Conservation (phyloP, 2,113 vertebrate species). For the Benitochromis conjunctus region DNA sequence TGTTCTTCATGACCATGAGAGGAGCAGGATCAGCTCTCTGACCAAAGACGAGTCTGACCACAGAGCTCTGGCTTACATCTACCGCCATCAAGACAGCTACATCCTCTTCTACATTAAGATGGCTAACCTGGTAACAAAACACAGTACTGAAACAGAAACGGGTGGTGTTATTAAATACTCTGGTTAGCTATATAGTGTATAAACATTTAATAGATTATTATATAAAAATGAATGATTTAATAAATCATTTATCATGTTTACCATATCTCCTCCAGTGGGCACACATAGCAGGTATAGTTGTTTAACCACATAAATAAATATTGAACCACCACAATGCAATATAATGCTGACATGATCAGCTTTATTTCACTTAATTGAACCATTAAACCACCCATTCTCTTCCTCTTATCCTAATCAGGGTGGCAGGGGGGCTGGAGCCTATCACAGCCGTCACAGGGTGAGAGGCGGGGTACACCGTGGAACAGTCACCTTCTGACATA, state of each 20-base stretch:
- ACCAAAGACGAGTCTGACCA: constrained; percentile 60
- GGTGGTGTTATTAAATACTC: neutral
- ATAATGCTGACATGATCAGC: neutral
- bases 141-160: neutral
- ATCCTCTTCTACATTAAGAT: constrained; percentile 69
- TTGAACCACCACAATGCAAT: neutral
- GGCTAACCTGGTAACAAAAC: constrained; percentile 40
- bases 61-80: constrained; percentile 70
- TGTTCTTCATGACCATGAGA: constrained; percentile 55
- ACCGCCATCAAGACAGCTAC: constrained; percentile 30
- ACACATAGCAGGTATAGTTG: neutral
- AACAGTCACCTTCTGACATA: neutral
- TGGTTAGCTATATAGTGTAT: neutral
- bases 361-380: neutral
- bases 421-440: neutral
- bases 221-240: neutral
- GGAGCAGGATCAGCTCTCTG: constrained; percentile 57
- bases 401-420: neutral
- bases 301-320: neutral
- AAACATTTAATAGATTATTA: neutral
- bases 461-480: neutral
- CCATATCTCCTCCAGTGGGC: neutral
- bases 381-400: neutral
- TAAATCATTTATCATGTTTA: neutral
- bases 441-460: neutral